A percentile compares a stretch with the other conserved stretches of the same genome.
Conservation (phyloP, 2,797 vertebrate genomes). For the Hypotaenidia okinawae region DNA sequence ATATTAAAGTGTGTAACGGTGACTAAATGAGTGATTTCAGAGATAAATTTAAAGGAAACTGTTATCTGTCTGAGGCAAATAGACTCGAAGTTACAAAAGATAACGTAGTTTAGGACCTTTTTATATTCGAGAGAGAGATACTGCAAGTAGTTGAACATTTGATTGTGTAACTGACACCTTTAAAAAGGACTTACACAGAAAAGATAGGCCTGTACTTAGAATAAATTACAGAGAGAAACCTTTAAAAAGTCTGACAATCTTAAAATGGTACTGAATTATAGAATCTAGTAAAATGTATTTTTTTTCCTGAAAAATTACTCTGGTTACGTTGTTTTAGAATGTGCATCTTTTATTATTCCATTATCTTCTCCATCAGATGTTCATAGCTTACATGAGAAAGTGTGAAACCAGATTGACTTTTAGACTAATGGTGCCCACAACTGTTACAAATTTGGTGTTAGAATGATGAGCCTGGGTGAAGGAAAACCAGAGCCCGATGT, state of each 20-base stretch:
- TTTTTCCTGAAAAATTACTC: background rate
- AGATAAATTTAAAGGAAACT: background rate
- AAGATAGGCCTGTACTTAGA: background rate
- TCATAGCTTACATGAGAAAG: background rate
- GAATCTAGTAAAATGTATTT: background rate
- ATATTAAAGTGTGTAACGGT: background rate
- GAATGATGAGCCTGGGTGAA: too few species aligned
- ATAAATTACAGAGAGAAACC: background rate
- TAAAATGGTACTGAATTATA: background rate
- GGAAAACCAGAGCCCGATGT: too few species aligned
- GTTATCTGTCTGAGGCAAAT: background rate
- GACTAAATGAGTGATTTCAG: background rate
- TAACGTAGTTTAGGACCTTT: background rate
- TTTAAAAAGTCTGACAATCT: background rate
- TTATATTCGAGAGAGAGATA: background rate
- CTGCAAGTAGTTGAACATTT: background rate
- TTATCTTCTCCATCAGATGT: background rate
- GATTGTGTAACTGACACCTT: background rate
- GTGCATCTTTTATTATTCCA: background rate
- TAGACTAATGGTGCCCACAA: background rate
- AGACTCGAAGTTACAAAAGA: background rate
- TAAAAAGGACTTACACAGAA: background rate
- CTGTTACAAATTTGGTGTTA: too few species aligned
- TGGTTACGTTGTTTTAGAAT: background rate
- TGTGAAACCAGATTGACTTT: background rate